Percentiles rank a stretch among this genome's conserved stretches.
Conservation (phyloP, 2,113 vertebrate species). For the Heterotilapia buettikoferi region DNA sequence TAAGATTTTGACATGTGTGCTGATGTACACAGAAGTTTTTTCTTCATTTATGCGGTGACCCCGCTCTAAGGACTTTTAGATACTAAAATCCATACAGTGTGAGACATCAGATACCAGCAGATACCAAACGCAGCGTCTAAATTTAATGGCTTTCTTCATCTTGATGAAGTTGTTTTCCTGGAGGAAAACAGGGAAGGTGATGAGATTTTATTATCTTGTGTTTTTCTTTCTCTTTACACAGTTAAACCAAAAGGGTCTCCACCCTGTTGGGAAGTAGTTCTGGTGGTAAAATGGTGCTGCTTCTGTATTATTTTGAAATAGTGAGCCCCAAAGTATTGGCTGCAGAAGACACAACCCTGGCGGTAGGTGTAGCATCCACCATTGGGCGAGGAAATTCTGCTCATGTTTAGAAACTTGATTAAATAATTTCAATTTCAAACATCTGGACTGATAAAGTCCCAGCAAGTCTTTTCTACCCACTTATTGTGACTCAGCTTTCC, state of each 20-base stretch:
- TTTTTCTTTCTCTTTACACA: accelerated
- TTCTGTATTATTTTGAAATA: neutral
- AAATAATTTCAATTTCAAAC: neutral
- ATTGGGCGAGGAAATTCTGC: neutral
- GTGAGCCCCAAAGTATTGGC: neutral
- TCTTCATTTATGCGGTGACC: neutral
- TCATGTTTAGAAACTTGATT: neutral
- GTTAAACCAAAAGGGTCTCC: neutral
- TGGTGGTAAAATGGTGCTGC: neutral
- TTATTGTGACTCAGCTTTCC: neutral
- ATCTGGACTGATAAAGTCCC: neutral
- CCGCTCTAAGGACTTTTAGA: neutral
- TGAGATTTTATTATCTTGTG: accelerated
- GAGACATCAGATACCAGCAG: neutral
- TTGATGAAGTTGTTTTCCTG: neutral
- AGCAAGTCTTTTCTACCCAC: neutral
- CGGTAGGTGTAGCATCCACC: neutral
- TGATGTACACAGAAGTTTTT: neutral
- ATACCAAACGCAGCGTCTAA: neutral
- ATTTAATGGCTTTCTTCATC: neutral
- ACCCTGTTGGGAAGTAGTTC: neutral
- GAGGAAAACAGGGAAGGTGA: neutral
- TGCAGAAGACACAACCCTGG: neutral
- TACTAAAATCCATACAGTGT: neutral
- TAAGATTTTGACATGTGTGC: neutral